phyloP scores from a whole-genome alignment of 2,888 invertebrate species.

The Melanchra persicariae region DNA sequence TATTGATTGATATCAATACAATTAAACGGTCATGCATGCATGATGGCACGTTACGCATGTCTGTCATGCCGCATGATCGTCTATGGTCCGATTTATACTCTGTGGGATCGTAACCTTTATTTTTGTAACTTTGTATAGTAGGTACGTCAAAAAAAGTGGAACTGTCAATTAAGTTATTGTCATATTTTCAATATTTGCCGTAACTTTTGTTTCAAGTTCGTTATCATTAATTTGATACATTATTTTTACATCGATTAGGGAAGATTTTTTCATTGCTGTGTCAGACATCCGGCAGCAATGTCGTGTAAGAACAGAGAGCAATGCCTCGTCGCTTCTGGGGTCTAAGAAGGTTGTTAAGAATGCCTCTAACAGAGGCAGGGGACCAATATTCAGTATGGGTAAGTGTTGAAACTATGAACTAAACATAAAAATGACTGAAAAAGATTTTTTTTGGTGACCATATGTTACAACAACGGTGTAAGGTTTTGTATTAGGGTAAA shows the following conservation, averaged over 20 bases:
- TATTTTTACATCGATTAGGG: conserved; percentile 34
- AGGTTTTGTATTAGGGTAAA: not conserved
- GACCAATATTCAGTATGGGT: conserved; percentile 92
- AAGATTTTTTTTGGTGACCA: conserved; percentile 3
- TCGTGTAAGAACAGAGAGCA: conserved; percentile 64
- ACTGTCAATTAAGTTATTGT: conserved; percentile 32
- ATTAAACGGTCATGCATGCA: too few relatives aligned
- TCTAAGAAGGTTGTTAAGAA: conserved; percentile 90
- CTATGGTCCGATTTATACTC: too few relatives aligned
- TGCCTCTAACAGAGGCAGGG: conserved; percentile 87
- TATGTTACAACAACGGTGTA: conserved; percentile 21
- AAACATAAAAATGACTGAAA: not conserved
- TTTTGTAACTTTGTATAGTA: too few relatives aligned
- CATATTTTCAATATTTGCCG: conserved; percentile 3
- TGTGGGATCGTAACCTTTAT: not conserved
- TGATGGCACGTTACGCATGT: too few relatives aligned
- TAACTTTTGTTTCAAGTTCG: conserved; percentile 37
- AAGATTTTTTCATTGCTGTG: conserved; percentile 68
- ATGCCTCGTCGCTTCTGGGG: conserved; percentile 82
- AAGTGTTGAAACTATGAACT: conserved; percentile 67
- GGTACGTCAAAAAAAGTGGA: conserved; percentile 29
- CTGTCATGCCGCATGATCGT: too few relatives aligned
- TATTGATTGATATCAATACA: too few relatives aligned
- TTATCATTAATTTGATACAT: conserved; percentile 41
- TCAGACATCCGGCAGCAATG: conserved; percentile 75